phyloP scores from a whole-genome alignment of 2,888 invertebrate species.

The Bhutanitis thaidina region DNA sequence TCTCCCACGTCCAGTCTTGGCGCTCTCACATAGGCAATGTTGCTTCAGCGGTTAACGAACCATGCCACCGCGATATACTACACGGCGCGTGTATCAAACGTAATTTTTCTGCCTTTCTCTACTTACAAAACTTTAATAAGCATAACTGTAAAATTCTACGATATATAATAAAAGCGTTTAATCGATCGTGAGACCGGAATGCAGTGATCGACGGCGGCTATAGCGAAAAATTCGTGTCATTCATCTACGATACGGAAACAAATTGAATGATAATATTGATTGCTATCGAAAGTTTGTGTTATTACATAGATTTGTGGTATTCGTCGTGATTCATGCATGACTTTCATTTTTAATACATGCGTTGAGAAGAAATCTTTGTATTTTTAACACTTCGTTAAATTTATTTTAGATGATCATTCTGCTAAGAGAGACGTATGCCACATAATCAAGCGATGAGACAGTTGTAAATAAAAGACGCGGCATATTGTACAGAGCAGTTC shows the following conservation, averaged over 20 bases:
- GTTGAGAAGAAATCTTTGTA: slow-evolving; percentile 1
- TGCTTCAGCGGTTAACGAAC: slow-evolving; percentile 57
- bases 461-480: too few relatives aligned
- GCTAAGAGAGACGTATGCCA: too few relatives aligned
- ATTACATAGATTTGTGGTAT: slow-evolving; percentile 5
- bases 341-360: slow-evolving; percentile 13
- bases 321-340: slow-evolving; percentile 7
- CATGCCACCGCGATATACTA: slow-evolving; percentile 36
- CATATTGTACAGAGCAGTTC: slow-evolving; percentile 5
- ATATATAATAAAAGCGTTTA: slow-evolving; percentile 17
- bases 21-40: slow-evolving; percentile 39
- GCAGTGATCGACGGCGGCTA: not conserved
- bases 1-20: slow-evolving; percentile 61
- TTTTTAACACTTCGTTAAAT: not conserved
- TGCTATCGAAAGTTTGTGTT: slow-evolving; percentile 18
- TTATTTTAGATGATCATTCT: too few relatives aligned
- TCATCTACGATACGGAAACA: slow-evolving; percentile 1
- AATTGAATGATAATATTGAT: slow-evolving; percentile 14
- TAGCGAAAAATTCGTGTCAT: slow-evolving; percentile 1
- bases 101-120: slow-evolving; percentile 38
- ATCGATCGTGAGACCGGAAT: slow-evolving; percentile 12
- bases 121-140: slow-evolving; percentile 18
- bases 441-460: too few relatives aligned
- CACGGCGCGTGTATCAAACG: slow-evolving; percentile 28
- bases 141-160: slow-evolving; percentile 16